Conservation (phyloP, 2,113 vertebrate species). For the Xiphophorus couchianus region DNA sequence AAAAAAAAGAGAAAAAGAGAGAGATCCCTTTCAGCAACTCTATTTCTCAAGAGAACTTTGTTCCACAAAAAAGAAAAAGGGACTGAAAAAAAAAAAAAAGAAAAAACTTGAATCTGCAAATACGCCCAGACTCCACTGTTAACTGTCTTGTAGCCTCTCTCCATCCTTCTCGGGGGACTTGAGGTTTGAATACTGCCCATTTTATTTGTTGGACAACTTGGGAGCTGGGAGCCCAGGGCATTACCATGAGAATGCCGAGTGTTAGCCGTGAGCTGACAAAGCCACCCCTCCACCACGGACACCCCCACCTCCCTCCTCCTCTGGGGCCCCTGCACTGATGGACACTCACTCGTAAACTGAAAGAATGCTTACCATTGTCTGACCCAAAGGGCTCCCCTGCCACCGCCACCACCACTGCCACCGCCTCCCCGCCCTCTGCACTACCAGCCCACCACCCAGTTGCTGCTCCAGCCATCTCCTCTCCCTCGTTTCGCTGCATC, state of each 20-base stretch:
- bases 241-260: slow-evolving; percentile 95
- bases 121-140: slow-evolving; percentile 74
- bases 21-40: slow-evolving; percentile 60
- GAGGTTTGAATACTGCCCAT: slow-evolving; percentile 92
- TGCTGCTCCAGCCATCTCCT: slow-evolving; percentile 70
- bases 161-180: slow-evolving; percentile 76
- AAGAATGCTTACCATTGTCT: slow-evolving; percentile 92
- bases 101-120: slow-evolving; percentile 63
- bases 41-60: slow-evolving; percentile 69
- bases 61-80: slow-evolving; percentile 28
- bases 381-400: slow-evolving; percentile 80
- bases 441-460: slow-evolving; percentile 79
- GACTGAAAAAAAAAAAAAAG: neutral
- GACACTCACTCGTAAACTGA: slow-evolving; percentile 96
- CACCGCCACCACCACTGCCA: slow-evolving; percentile 64
- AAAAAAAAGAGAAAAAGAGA: slow-evolving; percentile 35
- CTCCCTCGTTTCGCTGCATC: slow-evolving; percentile 55
- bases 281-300: slow-evolving; percentile 82
- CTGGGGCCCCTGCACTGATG: slow-evolving; percentile 87
- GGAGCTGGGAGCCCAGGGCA: slow-evolving; percentile 87
- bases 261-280: slow-evolving; percentile 95
- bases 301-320: slow-evolving; percentile 78
- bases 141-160: slow-evolving; percentile 77
- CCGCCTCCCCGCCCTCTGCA: slow-evolving; percentile 68
- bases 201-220: slow-evolving; percentile 96